Percentiles rank a stretch among this genome's conserved stretches.
Evolutionary conservation across 64 coral and sea anemone genomes (phyloP).

Genomic region (Montipora sp.): DNA sequence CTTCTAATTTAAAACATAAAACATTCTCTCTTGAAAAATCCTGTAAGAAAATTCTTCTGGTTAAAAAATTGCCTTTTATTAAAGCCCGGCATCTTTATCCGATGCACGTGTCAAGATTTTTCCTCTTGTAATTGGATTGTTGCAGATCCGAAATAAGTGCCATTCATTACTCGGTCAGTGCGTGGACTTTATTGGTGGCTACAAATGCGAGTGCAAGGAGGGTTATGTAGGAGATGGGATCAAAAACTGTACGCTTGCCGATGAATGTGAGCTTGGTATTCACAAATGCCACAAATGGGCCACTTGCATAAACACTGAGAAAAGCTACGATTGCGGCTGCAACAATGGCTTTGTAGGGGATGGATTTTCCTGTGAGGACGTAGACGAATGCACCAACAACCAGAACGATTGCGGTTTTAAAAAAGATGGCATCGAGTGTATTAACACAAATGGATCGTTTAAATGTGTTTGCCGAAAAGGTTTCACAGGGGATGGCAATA

Average conservation of each 20-base stretch:
- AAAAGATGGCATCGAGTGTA: neutral
- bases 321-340: slow-evolving; percentile 6
- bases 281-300: slow-evolving; percentile 26
- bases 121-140: neutral
- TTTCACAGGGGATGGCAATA: neutral
- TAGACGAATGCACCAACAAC: neutral
- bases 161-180: neutral
- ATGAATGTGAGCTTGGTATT: slow-evolving; percentile 25
- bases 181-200: neutral
- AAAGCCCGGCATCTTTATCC: too few relatives aligned
- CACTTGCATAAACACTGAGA: slow-evolving; percentile 4
- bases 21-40: too few relatives aligned
- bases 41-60: too few relatives aligned
- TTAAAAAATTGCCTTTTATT: too few relatives aligned
- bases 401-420: neutral
- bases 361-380: neutral
- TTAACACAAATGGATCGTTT: slow-evolving; percentile 7
- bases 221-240: slow-evolving; percentile 13
- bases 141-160: neutral
- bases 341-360: slow-evolving; percentile 15
- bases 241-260: neutral
- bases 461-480: neutral
- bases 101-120: neutral
- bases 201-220: slow-evolving; percentile 21
- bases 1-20: too few relatives aligned